phyloP scores from a whole-genome alignment of 1,140 invertebrate species.

The Drosophila repleta region DNA sequence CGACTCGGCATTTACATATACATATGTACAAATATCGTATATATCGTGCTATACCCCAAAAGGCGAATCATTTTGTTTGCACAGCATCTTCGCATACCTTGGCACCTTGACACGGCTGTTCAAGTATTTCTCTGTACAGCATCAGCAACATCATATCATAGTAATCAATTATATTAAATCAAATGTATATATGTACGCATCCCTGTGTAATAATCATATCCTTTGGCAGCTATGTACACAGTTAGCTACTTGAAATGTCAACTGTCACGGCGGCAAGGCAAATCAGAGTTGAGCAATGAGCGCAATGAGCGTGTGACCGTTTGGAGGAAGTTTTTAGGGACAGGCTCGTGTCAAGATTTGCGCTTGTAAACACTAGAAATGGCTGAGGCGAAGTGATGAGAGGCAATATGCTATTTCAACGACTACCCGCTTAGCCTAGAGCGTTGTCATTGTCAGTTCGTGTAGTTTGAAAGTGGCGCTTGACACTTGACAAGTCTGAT shows the following conservation, averaged over 20 bases:
- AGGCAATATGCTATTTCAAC: conserved; percentile 9
- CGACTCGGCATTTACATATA: too few relatives aligned
- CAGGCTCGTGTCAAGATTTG: conserved; percentile 61
- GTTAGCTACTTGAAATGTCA: conserved; percentile 71
- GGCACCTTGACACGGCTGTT: background rate
- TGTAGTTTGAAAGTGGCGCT: conserved; percentile 71
- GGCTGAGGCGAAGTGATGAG: conserved; percentile 23
- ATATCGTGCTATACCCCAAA: too few relatives aligned
- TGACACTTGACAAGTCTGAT: conserved; percentile 72
- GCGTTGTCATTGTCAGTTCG: conserved; percentile 71
- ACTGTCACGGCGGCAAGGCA: conserved; percentile 63
- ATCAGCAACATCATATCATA: too few relatives aligned
- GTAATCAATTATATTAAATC: too few relatives aligned
- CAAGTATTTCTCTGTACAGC: too few relatives aligned
- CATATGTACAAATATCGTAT: too few relatives aligned
- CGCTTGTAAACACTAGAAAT: conserved; percentile 75
- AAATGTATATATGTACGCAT: background rate
- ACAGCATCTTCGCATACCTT: background rate
- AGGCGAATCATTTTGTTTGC: too few relatives aligned
- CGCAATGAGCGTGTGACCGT: conserved; percentile 50
- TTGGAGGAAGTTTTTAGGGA: conserved; percentile 19
- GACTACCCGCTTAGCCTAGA: conserved; percentile 31
- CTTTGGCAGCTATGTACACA: conserved; percentile 34
- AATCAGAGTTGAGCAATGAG: conserved; percentile 66
- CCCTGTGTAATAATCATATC: conserved; percentile 59